phyloP scores from a whole-genome alignment of 2,113 vertebrate species.

The Gyps fulvus region DNA sequence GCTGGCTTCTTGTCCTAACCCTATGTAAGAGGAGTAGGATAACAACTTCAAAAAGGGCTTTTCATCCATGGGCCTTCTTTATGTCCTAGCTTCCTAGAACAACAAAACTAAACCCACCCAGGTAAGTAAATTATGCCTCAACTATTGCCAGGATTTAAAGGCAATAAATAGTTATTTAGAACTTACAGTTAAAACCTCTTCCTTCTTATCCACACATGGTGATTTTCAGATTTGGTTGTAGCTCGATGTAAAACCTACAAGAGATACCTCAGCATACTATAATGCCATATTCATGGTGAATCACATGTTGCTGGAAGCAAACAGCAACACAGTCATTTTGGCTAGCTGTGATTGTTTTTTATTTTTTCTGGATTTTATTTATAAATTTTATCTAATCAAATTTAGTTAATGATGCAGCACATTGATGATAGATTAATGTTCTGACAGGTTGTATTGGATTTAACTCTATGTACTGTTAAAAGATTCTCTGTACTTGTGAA shows the following conservation, averaged over 20 bases:
- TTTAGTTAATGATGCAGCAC: not conserved
- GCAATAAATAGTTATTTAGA: not conserved
- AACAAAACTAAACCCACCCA: not conserved
- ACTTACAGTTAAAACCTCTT: not conserved
- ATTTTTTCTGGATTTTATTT: not conserved
- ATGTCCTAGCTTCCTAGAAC: not conserved
- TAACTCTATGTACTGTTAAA: not conserved
- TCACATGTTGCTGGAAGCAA: not conserved
- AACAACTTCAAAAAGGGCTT: not conserved
- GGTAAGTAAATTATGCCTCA: not conserved
- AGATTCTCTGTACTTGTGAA: not conserved
- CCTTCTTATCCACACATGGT: not conserved
- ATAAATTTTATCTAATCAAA: not conserved
- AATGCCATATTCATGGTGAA: not conserved
- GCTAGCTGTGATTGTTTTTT: not conserved
- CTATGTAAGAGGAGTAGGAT: not conserved
- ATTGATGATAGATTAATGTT: not conserved
- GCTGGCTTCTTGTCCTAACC: not conserved
- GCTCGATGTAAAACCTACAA: not conserved
- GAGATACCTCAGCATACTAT: not conserved
- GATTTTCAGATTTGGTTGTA: not conserved
- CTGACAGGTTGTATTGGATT: not conserved
- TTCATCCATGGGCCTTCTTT: not conserved
- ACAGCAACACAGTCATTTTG: not conserved
- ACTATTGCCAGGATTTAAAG: not conserved